Conservation (phyloP, 2,888 invertebrate species). For the Dexiosoma caninum region DNA sequence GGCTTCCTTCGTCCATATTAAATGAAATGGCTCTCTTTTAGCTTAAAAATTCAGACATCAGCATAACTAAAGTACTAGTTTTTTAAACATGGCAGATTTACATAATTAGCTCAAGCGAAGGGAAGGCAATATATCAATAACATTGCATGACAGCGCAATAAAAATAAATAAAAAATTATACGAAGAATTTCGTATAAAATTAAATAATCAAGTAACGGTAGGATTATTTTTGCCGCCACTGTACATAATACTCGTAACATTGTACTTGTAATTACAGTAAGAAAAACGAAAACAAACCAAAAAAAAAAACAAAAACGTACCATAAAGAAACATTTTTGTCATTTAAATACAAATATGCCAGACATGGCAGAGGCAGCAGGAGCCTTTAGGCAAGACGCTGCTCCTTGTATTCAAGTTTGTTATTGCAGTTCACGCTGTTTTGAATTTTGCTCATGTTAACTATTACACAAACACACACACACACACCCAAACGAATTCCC, state of each 20-base stretch:
- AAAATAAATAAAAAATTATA: too few species aligned
- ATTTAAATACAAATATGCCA: background rate
- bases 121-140: too few species aligned
- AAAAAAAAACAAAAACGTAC: background rate
- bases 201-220: too few species aligned
- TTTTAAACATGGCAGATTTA: too few species aligned
- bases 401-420: constrained; percentile 21
- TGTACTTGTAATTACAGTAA: background rate
- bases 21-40: too few species aligned
- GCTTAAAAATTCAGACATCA: too few species aligned
- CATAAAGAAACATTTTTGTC: background rate
- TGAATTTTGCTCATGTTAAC: constrained; percentile 6
- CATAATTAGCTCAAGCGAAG: too few species aligned
- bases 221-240: too few species aligned
- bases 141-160: too few species aligned
- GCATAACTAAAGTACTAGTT: too few species aligned
- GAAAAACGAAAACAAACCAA: background rate
- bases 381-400: constrained; percentile 20
- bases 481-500: background rate
- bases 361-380: constrained; percentile 3
- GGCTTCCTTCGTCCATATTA: too few species aligned
- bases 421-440: constrained; percentile 26
- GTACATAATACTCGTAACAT: background rate
- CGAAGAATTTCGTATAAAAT: too few species aligned
- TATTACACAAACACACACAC: background rate